These are phyloP conservation scores for Sarcophaga variegata DNA, from an alignment of 2,888 invertebrate species.

Conservation along the genomic window DNA sequence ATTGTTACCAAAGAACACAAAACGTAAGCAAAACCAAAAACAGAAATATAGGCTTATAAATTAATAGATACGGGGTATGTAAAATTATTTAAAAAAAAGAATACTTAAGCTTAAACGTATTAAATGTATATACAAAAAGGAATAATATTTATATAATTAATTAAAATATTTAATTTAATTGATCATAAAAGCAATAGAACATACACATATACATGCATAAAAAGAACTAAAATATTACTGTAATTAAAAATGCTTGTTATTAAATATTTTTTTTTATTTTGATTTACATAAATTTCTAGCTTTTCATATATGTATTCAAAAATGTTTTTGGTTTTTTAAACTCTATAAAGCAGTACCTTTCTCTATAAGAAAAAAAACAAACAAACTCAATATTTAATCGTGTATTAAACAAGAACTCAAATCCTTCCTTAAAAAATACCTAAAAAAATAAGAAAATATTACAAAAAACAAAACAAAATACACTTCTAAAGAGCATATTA, in stretches of 20 bases:
- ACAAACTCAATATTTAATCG: constrained; percentile 8
- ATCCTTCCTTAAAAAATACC: constrained; percentile 66
- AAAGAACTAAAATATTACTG: too few species aligned
- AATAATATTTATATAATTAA: too few species aligned
- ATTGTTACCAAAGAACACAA: constrained; percentile 30
- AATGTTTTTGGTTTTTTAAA: neutral
- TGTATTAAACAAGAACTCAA: constrained; percentile 43
- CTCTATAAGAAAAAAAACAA: constrained; percentile 21
- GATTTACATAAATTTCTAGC: neutral
- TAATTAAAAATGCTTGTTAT: too few species aligned
- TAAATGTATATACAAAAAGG: too few species aligned
- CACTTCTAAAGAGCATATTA: neutral
- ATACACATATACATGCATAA: neutral
- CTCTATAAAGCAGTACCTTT: constrained; percentile 65
- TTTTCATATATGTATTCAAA: neutral
- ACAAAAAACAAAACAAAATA: neutral
- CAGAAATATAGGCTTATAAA: neutral
- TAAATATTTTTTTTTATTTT: too few species aligned
- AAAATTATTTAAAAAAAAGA: neutral
- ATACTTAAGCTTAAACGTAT: neutral
- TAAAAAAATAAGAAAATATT: constrained; percentile 22
- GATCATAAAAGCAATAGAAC: neutral
- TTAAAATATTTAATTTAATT: too few species aligned
- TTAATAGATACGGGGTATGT: neutral
- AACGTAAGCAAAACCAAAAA: too few species aligned